Percentiles rank a stretch among this genome's conserved stretches.
Conservation (phyloP, 2,888 invertebrate genomes). For the Drosophila seclusa region DNA sequence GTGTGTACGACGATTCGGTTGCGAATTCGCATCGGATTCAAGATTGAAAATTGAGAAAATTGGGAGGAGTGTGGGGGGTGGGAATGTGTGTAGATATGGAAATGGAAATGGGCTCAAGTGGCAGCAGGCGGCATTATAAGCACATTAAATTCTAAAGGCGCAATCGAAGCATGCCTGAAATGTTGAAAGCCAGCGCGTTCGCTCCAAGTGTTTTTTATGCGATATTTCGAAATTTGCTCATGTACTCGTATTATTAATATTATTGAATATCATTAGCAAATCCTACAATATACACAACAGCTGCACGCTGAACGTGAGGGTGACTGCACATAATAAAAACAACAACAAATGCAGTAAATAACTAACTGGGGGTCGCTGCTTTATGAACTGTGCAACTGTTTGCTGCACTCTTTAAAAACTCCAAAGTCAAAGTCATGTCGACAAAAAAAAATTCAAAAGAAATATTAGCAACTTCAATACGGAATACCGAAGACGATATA, state of each 20-base stretch:
- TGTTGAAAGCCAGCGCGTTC: conserved; percentile 38
- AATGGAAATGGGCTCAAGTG: conserved; percentile 59
- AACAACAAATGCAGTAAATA: conserved; percentile 22
- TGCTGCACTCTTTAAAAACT: conserved; percentile 33
- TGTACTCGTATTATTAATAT: conserved; percentile 53
- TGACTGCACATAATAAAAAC: conserved; percentile 25
- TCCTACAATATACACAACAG: conserved; percentile 17
- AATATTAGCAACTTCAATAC: background rate
- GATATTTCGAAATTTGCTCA: conserved; percentile 57
- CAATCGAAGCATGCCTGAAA: conserved; percentile 74
- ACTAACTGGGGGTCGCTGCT: conserved; percentile 55
- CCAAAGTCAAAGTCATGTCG: conserved; percentile 58
- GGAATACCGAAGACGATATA: background rate
- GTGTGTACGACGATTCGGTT: conserved; percentile 69
- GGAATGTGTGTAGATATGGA: background rate
- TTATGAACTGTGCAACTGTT: conserved; percentile 40
- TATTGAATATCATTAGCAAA: conserved; percentile 77
- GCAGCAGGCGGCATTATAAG: conserved; percentile 81
- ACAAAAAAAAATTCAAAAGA: background rate
- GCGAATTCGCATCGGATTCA: conserved; percentile 48
- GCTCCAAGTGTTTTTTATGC: conserved; percentile 76
- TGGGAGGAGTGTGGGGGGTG: background rate
- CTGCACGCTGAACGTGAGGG: conserved; percentile 44
- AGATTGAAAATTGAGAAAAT: conserved; percentile 8
- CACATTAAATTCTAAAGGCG: conserved; percentile 80